A percentile compares a stretch with the other conserved stretches of the same genome.
Conservation (phyloP, 2,888 invertebrate species). For the Choreutis nemorana region DNA sequence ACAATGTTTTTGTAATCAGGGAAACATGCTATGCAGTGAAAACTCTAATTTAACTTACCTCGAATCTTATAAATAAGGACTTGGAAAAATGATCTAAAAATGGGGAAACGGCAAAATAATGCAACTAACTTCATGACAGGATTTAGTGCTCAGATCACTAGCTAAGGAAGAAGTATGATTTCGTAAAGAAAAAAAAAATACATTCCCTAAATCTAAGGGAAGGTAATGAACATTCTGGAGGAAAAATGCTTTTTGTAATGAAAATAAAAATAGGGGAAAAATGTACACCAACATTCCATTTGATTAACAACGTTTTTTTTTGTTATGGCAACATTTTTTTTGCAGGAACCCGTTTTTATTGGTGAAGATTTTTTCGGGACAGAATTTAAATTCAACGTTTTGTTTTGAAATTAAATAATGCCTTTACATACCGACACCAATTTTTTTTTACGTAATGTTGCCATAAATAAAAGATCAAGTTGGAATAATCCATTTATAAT, state of each 20-base stretch:
- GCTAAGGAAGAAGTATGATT: constrained; percentile 51
- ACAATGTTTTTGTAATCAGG: too few species aligned
- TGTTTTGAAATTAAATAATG: neutral
- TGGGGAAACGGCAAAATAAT: constrained; percentile 33
- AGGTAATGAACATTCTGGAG: constrained; percentile 71
- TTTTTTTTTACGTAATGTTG: constrained; percentile 27
- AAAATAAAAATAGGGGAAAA: constrained; percentile 36
- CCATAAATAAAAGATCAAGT: constrained; percentile 56
- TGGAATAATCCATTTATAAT: constrained; percentile 40
- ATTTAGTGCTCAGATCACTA: constrained; percentile 49
- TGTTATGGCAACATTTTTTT: constrained; percentile 48
- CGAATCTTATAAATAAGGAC: too few species aligned
- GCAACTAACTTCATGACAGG: constrained; percentile 49
- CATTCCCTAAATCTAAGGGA: constrained; percentile 59
- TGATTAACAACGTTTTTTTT: constrained; percentile 44
- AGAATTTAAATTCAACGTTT: neutral
- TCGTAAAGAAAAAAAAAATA: constrained; percentile 29
- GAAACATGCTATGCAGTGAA: too few species aligned
- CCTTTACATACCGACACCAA: constrained; percentile 9
- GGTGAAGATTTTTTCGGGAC: too few species aligned
- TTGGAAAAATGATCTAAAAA: too few species aligned
- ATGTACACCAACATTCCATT: constrained; percentile 76
- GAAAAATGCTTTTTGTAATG: constrained; percentile 25
- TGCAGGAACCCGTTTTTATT: too few species aligned
- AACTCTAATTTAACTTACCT: too few species aligned